phyloP scores from a whole-genome alignment of 1,140 invertebrate genomes.

The Matsumurasca onukii region DNA sequence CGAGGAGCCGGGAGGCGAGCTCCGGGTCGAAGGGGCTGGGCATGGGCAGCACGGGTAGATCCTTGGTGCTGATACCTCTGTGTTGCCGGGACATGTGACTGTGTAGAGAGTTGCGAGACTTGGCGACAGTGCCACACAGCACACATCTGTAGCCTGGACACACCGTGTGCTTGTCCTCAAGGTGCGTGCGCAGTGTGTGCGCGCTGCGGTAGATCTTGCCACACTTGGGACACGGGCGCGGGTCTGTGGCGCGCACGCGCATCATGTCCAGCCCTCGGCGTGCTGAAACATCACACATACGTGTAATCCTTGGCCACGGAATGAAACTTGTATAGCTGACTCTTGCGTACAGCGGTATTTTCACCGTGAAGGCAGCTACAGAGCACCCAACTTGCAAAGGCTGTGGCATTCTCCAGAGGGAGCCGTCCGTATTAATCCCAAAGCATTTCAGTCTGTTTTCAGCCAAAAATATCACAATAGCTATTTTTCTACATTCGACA shows the following conservation, averaged over 20 bases:
- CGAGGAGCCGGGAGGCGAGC: conserved; percentile 72
- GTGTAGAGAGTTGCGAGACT: conserved; percentile 85
- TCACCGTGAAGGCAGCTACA: no score
- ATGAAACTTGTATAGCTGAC: no score
- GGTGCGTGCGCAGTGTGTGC: conserved; percentile 83
- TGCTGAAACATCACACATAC: conserved; percentile 48
- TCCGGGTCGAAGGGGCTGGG: conserved; percentile 88
- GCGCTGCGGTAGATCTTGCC: conserved; percentile 91
- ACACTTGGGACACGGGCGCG: conserved; percentile 87
- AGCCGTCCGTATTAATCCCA: no score
- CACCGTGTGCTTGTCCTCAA: conserved; percentile 90
- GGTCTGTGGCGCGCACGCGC: conserved; percentile 85
- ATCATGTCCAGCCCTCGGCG: conserved; percentile 77
- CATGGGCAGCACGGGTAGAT: conserved; percentile 87
- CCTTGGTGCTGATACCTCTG: conserved; percentile 88
- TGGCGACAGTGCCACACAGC: conserved; percentile 87
- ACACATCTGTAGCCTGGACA: conserved; percentile 90
- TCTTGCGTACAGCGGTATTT: no score
- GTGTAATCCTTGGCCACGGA: no score
- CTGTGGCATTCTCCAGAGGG: no score
- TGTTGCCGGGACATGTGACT: conserved; percentile 92
- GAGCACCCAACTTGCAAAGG: no score
- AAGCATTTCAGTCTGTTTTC: no score
- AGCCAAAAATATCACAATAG: no score
- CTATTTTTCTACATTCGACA: no score